Percentiles rank a stretch among this genome's conserved stretches.
These are phyloP conservation scores for Drosophila parabipectinata DNA, from an alignment of 1,140 invertebrate species.

Conservation along the genomic window DNA sequence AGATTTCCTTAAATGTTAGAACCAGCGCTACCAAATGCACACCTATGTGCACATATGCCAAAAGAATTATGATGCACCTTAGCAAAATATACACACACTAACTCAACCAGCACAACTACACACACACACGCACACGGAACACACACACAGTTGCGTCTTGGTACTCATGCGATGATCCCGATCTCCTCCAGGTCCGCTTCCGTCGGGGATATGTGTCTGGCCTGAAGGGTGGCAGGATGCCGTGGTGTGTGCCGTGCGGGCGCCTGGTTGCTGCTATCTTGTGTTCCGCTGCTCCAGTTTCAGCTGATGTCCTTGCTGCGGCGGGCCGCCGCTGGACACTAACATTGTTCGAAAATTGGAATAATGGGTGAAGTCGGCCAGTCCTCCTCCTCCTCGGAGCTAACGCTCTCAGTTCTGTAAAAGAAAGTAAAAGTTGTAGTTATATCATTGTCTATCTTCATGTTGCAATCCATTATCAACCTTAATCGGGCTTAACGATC, in stretches of 20 bases:
- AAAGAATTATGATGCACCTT: constrained; percentile 83
- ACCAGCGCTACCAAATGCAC: constrained; percentile 68
- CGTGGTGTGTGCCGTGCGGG: constrained; percentile 13
- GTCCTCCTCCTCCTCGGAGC: constrained; percentile 85
- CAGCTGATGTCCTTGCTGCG: constrained; percentile 58
- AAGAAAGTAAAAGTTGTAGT: constrained; percentile 12
- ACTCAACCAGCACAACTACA: constrained; percentile 20
- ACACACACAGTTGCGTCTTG: constrained; percentile 26
- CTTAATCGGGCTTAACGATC: constrained; percentile 2
- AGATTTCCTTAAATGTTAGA: constrained; percentile 80
- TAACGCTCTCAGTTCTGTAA: constrained; percentile 86
- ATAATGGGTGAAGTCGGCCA: constrained; percentile 87
- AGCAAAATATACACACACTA: constrained; percentile 83
- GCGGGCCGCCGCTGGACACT: constrained; percentile 66
- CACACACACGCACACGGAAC: constrained; percentile 14
- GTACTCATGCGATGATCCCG: background rate
- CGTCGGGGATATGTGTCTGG: constrained; percentile 29
- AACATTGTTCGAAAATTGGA: constrained; percentile 85
- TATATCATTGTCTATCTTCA: background rate
- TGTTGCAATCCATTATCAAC: background rate
- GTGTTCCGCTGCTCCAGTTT: constrained; percentile 43
- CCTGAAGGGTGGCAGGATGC: background rate
- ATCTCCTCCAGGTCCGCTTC: constrained; percentile 1
- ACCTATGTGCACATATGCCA: constrained; percentile 55
- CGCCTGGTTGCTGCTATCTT: constrained; percentile 6